Evolutionary conservation across 92 coral and sea anemone species (phyloP).

Genomic region (Porites evermanni): DNA sequence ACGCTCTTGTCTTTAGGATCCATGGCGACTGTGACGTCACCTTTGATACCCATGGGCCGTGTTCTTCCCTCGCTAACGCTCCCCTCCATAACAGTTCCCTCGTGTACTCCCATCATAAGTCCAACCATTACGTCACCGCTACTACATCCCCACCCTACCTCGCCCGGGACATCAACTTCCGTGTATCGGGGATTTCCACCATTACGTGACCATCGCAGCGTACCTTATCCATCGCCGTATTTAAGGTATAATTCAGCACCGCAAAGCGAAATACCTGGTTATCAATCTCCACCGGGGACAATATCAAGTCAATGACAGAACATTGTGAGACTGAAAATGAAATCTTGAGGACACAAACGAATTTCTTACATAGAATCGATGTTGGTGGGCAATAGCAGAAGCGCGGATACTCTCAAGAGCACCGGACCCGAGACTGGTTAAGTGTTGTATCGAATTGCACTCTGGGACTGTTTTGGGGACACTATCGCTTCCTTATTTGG

Average conservation of each 20-base stretch:
- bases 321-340: neutral
- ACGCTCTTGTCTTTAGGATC: constrained; percentile 6
- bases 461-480: no score
- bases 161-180: constrained; percentile 53
- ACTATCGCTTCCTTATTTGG: no score
- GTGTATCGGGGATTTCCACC: constrained; percentile 51
- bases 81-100: constrained; percentile 35
- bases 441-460: no score
- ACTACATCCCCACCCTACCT: constrained; percentile 51
- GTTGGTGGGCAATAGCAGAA: neutral
- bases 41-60: constrained; percentile 42
- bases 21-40: constrained; percentile 14
- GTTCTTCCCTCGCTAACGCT: constrained; percentile 38
- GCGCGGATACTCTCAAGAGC: no score
- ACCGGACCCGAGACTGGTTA: no score
- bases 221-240: constrained; percentile 48
- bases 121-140: constrained; percentile 54
- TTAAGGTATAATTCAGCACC: constrained; percentile 40
- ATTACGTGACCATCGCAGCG: constrained; percentile 49
- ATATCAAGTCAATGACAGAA: constrained; percentile 42
- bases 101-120: constrained; percentile 41
- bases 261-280: constrained; percentile 48
- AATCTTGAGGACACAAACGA: neutral
- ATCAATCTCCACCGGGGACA: constrained; percentile 49
- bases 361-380: neutral